phyloP scores from a whole-genome alignment of 2,797 vertebrate species.

The Monodelphis domestica region DNA sequence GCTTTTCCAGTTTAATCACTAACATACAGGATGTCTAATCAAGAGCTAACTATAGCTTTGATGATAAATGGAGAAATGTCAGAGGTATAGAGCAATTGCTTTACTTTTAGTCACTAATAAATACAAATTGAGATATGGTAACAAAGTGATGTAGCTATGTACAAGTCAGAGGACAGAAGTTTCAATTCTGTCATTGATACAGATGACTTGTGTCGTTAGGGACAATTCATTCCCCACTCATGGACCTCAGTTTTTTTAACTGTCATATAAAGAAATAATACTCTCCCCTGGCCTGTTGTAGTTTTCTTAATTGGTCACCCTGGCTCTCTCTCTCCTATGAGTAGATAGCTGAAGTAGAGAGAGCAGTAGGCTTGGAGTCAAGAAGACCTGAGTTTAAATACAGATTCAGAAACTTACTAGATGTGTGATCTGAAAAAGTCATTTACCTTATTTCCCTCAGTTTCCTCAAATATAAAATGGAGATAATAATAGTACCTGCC shows the following conservation, averaged over 20 bases:
- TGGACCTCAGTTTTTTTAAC: not conserved
- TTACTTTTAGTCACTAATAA: slow-evolving; percentile 57
- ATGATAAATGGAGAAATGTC: slow-evolving; percentile 52
- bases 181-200: not conserved
- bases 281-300: not conserved
- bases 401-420: not conserved
- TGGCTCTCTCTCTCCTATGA: not conserved
- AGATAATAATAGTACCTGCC: not conserved
- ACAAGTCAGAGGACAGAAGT: not conserved
- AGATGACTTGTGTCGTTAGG: not conserved
- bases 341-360: no score
- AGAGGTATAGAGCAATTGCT: slow-evolving; percentile 38
- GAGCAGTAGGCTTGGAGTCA: not conserved
- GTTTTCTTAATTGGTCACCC: not conserved
- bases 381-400: not conserved
- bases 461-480: not conserved
- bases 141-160: not conserved
- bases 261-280: not conserved
- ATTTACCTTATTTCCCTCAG: not conserved
- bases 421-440: not conserved
- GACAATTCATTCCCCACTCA: not conserved
- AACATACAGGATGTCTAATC: slow-evolving; percentile 79
- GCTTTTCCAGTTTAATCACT: slow-evolving; percentile 76
- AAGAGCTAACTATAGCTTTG: slow-evolving; percentile 72
- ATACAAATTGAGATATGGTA: not conserved